Evolutionary conservation across 2,888 invertebrate species (phyloP).

Genomic region (Chouioia cunea): DNA sequence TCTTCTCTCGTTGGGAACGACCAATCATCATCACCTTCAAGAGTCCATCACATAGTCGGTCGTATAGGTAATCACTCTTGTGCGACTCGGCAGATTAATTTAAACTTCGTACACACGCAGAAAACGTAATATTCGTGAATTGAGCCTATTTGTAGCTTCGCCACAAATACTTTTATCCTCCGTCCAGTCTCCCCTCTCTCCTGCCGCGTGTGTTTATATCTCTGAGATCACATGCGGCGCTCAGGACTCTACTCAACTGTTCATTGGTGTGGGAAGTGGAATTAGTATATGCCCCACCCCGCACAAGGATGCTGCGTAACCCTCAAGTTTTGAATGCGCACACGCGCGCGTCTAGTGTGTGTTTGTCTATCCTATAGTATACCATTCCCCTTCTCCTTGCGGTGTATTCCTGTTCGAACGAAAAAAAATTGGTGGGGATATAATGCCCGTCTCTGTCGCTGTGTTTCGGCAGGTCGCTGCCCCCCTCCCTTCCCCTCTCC

Average conservation of each 20-base stretch:
- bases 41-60: slow-evolving; percentile 28
- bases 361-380: too few relatives aligned
- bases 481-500: slow-evolving; percentile 28
- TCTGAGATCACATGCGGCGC: slow-evolving; percentile 18
- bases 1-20: neutral
- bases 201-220: neutral
- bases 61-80: slow-evolving; percentile 27
- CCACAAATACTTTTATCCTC: slow-evolving; percentile 32
- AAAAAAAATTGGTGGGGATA: slow-evolving; percentile 20
- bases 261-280: slow-evolving; percentile 51
- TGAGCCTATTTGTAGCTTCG: neutral
- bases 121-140: slow-evolving; percentile 14
- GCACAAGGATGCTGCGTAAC: slow-evolving; percentile 49
- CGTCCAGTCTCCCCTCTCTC: slow-evolving; percentile 3
- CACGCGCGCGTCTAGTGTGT: slow-evolving; percentile 32
- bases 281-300: slow-evolving; percentile 64
- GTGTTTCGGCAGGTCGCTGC: slow-evolving; percentile 32
- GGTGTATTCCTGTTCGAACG: too few relatives aligned
- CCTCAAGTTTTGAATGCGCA: too few relatives aligned
- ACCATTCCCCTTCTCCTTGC: too few relatives aligned
- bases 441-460: neutral
- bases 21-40: slow-evolving; percentile 30
- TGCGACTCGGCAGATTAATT: slow-evolving; percentile 36
- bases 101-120: slow-evolving; percentile 27
- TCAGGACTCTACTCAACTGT: slow-evolving; percentile 4